Base-by-base conservation (phyloP, 2,113 vertebrate genomes). In the Cyprinodon tularosa region DNA sequence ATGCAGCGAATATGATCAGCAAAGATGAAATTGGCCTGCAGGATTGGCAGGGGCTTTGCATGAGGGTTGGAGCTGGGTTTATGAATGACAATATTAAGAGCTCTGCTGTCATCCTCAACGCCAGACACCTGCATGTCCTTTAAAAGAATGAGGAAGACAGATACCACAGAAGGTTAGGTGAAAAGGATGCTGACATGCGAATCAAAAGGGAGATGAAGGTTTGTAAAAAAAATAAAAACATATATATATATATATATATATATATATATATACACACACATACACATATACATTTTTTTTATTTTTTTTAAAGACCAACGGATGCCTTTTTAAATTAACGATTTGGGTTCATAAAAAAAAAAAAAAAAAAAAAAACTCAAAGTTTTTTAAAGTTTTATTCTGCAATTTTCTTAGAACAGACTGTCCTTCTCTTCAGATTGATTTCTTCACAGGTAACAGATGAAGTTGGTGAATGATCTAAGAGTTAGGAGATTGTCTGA, bases 121-220 rank as follows among this genome's bases (percentile, higher is more conserved):
- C 98, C 98, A 0, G 96, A 99, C 85, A 99, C 98, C 90, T 99
- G 98, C 98, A 99, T 99, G 90, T 99, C 98, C 98, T 99, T 88
- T 38, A 81, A 11, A 10, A 22, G 22, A 37, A 12, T 12, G 11
- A 15, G 12, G 36, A 20, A 36, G 15, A 15, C 6, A 37, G 20
- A 6, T 7, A 45, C 10, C 5, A 15, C 17, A 8, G 4, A 57
- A 3, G 11, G 13, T 63, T 9, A 63, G 0, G 9, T 17, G 36
- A 1, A 75, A 12, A 8, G 0, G 15, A 2, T 11, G 20, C 12
- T 4, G 5, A 29, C 1, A 4, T 39, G 1, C 17, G 0, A 45
- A 44, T 29, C 29, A 29, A 11, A 62, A 14, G 4, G 22, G 22
- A 5, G n/a, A 68, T 20, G 20, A 12, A 37, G 0, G 61, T 15